phyloP scores from a whole-genome alignment of 1,140 invertebrate species.

The Harpegnathos saltator region DNA sequence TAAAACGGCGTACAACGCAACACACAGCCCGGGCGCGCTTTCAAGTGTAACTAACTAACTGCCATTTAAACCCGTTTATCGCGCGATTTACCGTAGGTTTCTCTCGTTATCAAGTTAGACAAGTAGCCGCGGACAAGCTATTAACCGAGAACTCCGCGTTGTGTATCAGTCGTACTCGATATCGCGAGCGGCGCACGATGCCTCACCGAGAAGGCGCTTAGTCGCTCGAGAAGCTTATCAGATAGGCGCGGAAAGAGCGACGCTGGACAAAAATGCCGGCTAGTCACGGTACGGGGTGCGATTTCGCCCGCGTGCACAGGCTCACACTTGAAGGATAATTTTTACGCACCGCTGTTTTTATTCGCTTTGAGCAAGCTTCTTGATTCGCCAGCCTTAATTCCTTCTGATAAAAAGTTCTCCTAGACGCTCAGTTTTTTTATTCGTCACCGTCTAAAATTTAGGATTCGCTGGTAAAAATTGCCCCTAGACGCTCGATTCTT shows the following conservation, averaged over 20 bases:
- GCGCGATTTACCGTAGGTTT: conserved; percentile 39
- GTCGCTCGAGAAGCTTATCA: conserved; percentile 15
- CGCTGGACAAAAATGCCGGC: conserved; percentile 5
- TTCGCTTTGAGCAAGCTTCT: no score
- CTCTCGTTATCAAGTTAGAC: conserved; percentile 37
- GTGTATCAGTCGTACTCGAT: neutral
- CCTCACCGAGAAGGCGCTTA: conserved; percentile 14
- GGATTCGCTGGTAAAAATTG: no score
- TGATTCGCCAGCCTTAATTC: no score
- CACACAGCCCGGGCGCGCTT: conserved; percentile 3
- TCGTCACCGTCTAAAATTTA: no score
- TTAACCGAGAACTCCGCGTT: neutral
- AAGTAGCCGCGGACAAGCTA: neutral
- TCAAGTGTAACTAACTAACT: conserved; percentile 40
- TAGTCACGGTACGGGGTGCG: no score
- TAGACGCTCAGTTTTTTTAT: no score
- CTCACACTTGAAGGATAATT: no score
- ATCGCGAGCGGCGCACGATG: neutral
- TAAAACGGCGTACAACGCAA: conserved; percentile 10
- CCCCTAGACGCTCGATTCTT: no score
- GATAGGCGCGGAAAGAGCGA: conserved; percentile 1
- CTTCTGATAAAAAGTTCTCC: no score
- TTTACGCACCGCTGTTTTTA: no score
- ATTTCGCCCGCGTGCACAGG: no score
- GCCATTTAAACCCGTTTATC: conserved; percentile 32